Conservation (phyloP, 2,797 vertebrate species). For the Hoplostethus mediterraneus region DNA sequence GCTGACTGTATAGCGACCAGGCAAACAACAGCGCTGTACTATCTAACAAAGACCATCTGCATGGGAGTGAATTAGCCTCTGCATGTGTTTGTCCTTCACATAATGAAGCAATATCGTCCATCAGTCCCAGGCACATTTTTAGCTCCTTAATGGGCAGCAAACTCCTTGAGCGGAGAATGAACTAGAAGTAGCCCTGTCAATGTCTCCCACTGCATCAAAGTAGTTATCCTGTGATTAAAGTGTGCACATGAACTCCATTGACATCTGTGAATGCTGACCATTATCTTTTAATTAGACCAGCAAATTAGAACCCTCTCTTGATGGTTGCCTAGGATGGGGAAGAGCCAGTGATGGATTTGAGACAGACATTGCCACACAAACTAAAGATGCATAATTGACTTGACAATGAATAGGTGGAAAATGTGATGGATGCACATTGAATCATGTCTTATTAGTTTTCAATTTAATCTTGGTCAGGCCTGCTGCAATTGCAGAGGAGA, state of each 20-base stretch:
- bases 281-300: constrained; percentile 81
- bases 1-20: not conserved
- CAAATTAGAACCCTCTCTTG: constrained; percentile 66
- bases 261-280: constrained; percentile 69
- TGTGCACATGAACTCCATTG: constrained; percentile 63
- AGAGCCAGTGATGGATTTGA: constrained; percentile 69
- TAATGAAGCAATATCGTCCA: constrained; percentile 7
- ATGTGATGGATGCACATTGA: constrained; percentile 56
- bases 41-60: constrained; percentile 1
- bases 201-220: constrained; percentile 54
- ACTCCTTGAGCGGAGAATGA: constrained; percentile 30
- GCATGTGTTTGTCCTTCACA: constrained; percentile 26
- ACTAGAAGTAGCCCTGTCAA: constrained; percentile 41
- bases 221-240: constrained; percentile 74
- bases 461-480: constrained; percentile 51
- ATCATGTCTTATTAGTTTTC: constrained; percentile 59
- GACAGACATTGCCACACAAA: constrained; percentile 63
- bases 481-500: constrained; percentile 29
- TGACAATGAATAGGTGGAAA: constrained; percentile 54
- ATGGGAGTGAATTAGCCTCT: not conserved
- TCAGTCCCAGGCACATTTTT: constrained; percentile 12
- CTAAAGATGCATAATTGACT: constrained; percentile 66
- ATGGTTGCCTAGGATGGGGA: constrained; percentile 58
- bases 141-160: constrained; percentile 50
- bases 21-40: not conserved